Evolutionary conservation across 2,888 invertebrate genomes (phyloP), one percentile per base, ranked within the genome.

Genomic region (Mythimna pallens): DNA sequence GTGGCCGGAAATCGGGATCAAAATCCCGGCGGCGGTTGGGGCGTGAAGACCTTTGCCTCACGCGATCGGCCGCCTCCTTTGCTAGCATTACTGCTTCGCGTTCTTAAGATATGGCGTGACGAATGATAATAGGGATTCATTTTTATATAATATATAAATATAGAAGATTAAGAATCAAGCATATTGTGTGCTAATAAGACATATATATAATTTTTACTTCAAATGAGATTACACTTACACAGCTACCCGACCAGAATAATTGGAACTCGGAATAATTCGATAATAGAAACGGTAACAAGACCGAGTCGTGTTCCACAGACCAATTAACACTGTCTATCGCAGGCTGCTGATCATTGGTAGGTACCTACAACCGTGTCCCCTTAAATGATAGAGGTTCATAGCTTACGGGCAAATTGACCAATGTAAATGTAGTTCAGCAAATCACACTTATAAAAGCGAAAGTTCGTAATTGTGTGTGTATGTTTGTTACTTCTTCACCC

Each of bases 311-410:
- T 70, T n/a, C 54, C 57, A 58, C 54, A 34, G 65, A 63, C 65
- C 57, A 79, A 78, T 81, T 78, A 65, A 65, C 62, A 66, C 62
- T 55, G 82, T 81, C 70, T 34, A 59, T 69, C 14, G 22, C 81
- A 76, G 58, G 20, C 9, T 17, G 50, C 63, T 76, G 55, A 55
- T 57, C 43, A 40, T n/a, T 43, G 59, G 43, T n/a, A 59, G 34
- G 25, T 61, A 55, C 3, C 52, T 10, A 40, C 9, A n/a, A 52
- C 22, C 0, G 12, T 66, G 30, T 77, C 43, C 50, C 50, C 5
- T 54, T 61, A 50, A 65, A 73, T 62, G 75, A 20, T 22, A 34
- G 12, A 43, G 34, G 50, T 62, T 36, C 25, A 73, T 30, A 25
- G 14, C 40, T 55, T 52, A 17, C 22, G 30, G 17, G 74, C 25